A percentile compares a stretch with the other conserved stretches of the same genome.
These are phyloP conservation scores for Rotaria macrura DNA, from an alignment of 2,888 invertebrate species.

Conservation along the genomic window DNA sequence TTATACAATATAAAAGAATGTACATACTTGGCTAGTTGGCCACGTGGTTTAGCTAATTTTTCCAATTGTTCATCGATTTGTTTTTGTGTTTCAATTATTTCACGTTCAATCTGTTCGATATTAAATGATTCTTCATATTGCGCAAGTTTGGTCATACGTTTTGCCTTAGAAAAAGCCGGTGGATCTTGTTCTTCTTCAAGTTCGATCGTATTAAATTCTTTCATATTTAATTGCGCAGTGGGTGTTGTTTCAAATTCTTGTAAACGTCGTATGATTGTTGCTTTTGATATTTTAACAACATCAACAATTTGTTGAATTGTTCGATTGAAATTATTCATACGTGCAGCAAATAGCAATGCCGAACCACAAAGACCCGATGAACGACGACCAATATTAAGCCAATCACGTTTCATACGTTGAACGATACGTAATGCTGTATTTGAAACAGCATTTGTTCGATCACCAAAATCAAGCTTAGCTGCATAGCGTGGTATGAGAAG, in stretches of 20 bases:
- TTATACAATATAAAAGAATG: too few species aligned
- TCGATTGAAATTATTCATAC: constrained; percentile 79
- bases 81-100: constrained; percentile 30
- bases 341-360: constrained; percentile 81
- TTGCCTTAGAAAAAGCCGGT: constrained; percentile 25
- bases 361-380: constrained; percentile 96
- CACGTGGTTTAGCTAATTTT: constrained; percentile 29
- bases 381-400: constrained; percentile 83
- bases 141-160: constrained; percentile 29
- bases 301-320: constrained; percentile 76
- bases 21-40: constrained; percentile 28
- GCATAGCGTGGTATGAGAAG: constrained; percentile 88
- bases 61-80: constrained; percentile 31
- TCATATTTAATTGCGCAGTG: constrained; percentile 79
- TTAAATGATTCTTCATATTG: constrained; percentile 33
- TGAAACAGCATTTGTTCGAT: constrained; percentile 83
- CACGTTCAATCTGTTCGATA: constrained; percentile 27
- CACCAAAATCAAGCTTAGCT: constrained; percentile 76
- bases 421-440: constrained; percentile 85
- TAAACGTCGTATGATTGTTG: constrained; percentile 71
- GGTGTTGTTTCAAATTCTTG: constrained; percentile 93
- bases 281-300: constrained; percentile 87
- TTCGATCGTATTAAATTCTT: constrained; percentile 62
- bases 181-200: constrained; percentile 34
- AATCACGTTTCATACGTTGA: constrained; percentile 93